These are phyloP conservation scores for Mormyrus proboscirostris DNA, from an alignment of 2,797 vertebrate species.

Conservation along the genomic window DNA sequence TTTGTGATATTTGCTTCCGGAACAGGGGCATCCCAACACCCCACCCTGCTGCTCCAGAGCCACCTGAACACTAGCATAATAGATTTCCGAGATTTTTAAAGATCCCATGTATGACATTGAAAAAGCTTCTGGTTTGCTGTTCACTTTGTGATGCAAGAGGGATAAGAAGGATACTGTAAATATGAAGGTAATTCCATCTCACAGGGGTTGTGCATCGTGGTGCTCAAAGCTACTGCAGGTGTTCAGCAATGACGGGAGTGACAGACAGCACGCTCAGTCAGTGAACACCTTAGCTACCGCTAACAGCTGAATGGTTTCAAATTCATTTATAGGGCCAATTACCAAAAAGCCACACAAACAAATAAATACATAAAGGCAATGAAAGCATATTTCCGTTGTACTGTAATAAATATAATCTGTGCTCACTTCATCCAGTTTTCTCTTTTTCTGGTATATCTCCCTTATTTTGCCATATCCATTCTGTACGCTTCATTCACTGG, in stretches of 20 bases:
- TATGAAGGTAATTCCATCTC: constrained; percentile 32
- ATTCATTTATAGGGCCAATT: constrained; percentile 25
- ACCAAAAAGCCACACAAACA: neutral
- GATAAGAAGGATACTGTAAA: constrained; percentile 26
- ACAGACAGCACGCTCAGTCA: constrained; percentile 32
- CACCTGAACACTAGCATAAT: constrained; percentile 3
- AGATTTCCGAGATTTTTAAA: neutral
- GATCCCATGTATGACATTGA: neutral
- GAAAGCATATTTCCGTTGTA: neutral
- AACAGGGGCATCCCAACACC: neutral
- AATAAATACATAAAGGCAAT: neutral
- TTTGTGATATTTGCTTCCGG: constrained; percentile 3
- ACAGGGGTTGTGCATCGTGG: constrained; percentile 31
- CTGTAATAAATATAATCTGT: neutral
- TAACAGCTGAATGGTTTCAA: constrained; percentile 27
- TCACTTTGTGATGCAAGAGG: constrained; percentile 27
- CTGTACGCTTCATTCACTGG: neutral
- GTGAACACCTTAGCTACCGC: constrained; percentile 28
- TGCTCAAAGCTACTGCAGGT: constrained; percentile 26
- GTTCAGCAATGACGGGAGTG: constrained; percentile 27
- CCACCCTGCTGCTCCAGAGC: neutral
- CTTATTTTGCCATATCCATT: neutral
- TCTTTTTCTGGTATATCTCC: neutral
- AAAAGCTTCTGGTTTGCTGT: constrained; percentile 30
- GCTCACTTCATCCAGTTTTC: neutral